Percentiles rank a stretch among this genome's conserved stretches.
These are phyloP conservation scores for Hycleus phaleratus DNA, from an alignment of 1,140 invertebrate genomes.

Conservation along the genomic window DNA sequence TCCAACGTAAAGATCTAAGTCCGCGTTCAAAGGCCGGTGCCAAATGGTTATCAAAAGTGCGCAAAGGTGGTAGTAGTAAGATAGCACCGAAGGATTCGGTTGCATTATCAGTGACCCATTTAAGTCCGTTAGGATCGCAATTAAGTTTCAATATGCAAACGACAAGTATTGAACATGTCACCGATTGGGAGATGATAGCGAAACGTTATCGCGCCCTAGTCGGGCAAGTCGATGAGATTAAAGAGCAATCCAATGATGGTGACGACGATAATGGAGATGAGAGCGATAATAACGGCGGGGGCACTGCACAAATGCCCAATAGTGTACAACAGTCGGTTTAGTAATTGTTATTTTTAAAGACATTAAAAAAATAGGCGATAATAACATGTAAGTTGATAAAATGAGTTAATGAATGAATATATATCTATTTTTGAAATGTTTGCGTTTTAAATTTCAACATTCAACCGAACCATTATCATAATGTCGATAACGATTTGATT, in stretches of 20 bases:
- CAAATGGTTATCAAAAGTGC: conserved; percentile 78
- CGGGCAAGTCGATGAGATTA: conserved; percentile 55
- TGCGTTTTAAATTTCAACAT: no score
- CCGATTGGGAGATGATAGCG: conserved; percentile 84
- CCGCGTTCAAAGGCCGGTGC: conserved; percentile 74
- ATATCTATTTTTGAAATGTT: no score
- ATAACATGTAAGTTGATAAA: no score
- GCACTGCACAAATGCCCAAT: not conserved
- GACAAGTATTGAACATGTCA: conserved; percentile 78
- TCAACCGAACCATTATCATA: no score
- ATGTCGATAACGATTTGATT: no score
- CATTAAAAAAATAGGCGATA: no score
- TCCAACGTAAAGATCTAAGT: conserved; percentile 62
- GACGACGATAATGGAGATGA: conserved; percentile 46
- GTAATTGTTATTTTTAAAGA: no score
- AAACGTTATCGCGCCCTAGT: conserved; percentile 80
- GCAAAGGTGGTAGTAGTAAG: conserved; percentile 60
- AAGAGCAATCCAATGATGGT: conserved; percentile 45
- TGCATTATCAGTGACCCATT: conserved; percentile 64
- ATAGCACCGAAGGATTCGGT: conserved; percentile 74
- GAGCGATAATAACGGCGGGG: not conserved
- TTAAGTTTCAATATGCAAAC: conserved; percentile 60
- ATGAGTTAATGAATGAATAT: no score
- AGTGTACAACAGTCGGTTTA: not conserved
- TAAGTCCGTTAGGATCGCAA: conserved; percentile 75